Evolutionary conservation across 2,113 vertebrate genomes (phyloP), one percentile per base, ranked within the genome.

Genomic region (Leuciscus idus): DNA sequence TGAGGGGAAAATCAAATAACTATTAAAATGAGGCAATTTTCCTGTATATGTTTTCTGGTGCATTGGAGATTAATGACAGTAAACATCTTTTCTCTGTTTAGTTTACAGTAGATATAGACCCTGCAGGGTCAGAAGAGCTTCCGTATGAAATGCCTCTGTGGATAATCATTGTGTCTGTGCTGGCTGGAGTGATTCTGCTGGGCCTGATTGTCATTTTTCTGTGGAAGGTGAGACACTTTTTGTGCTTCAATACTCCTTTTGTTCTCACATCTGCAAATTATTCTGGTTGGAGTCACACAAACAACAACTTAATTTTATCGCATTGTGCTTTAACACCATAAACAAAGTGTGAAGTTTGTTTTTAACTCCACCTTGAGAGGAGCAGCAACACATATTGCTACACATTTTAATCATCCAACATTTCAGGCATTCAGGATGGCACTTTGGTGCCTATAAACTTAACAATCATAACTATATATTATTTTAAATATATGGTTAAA

Each of bases 141-240:
- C 93, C 91, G 0, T 86, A 94, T 0, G 89, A 95, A 83, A 92
- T 95, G 8, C 95, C 96, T 4, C 89, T 96, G 84, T 98, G 97
- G 97, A 86, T 97, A 87, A 91, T 98, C 6, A 90, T 96, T 26
- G 92, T 97, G 85, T 92, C 98, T 0, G 94, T 93, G 21, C 85
- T 95, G 0, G 95, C 95, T 0, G 98, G 98, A 62, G 90, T 97
- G 33, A 76, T 96, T 23, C 95, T 99, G 64, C 92, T 99, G 89
- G 95, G 95, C 1, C 28, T 96, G 23, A 97, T 99, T 87, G 95
- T 96, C 88, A 64, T 97, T 28, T 78, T 97, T 81, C 95, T 99
- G 36, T 97, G 96, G 97, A 98, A 97, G 97, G 98, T 98, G 92
- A 90, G 74, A 68, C 73, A 39, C 48, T 48, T 68, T 30, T 36